Base-by-base conservation (phyloP, 2,888 invertebrate species). In the Agrilus biguttatus region DNA sequence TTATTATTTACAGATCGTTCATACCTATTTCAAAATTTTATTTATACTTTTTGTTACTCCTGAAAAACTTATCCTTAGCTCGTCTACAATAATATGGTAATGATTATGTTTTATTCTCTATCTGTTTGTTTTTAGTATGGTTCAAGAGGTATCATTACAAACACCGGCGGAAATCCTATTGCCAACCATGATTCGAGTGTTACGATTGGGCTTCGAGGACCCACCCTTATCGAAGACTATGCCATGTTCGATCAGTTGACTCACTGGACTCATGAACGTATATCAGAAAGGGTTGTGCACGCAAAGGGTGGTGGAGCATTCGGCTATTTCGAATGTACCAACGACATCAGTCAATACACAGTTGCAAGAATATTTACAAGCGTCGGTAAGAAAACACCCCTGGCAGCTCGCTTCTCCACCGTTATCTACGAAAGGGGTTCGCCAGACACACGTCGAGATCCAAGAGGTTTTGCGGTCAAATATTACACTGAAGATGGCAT, bases 261-360 rank as follows among this genome's bases (percentile, higher is more conserved):
- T 0, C 78, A 90, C 54, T 95, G 95, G 62, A 80, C 81, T 60
- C 73, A 91, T 36, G 96, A 96, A 63, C 77, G 95, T 42, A 95
- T 96, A 54, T 95, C 95, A 1, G 95, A 96, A 63, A 75, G 95
- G 51, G 93, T 95, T 2, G 93, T 92, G 1, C 93, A 93, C 64
- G 95, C 96, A 0, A 95, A 93, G 65, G 95, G 95, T 49, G 89
- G 86, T 28, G 91, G 87, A 10, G 89, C 86, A 1, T 88, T 86
- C 63, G 88, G 65, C 2, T 83, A 84, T 57, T 88, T 91, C 58
- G 85, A 88, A 65, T 84, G 88, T 6, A 90, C 90, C 3, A 79
- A 89, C 58, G 88, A 90, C 56, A 87, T 91, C 47, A 74, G 76
- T 12, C 75, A 81, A 54, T 90, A 86, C 59, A 71, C 73, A 47